Evolutionary conservation across 2,797 vertebrate genomes (phyloP), one percentile per base, ranked within the genome.

Genomic region (Cyprinodon diabolis): DNA sequence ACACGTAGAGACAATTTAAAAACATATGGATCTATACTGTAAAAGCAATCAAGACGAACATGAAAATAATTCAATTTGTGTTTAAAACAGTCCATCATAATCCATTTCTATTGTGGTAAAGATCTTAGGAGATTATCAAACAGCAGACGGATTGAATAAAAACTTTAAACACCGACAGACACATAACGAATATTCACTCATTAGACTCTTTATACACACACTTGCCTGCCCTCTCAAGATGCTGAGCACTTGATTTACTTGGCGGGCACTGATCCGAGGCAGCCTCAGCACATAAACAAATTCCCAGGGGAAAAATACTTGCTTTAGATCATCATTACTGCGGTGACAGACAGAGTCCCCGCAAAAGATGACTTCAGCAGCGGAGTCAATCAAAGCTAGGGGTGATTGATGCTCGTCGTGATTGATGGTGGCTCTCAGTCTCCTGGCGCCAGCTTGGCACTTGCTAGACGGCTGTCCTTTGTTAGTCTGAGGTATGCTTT

Each of bases 361-460:
- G 74, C n/a, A 13, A 82, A 65, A 78, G 82, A 80, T 25, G 9
- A 25, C 66, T 78, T 78, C 68, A 83, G 75, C 77, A 71, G 80
- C 15, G 11, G 71, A 90, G 89, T 90, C 87, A 85, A 86, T 92
- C 91, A 89, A 82, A 89, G 81, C 63, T 1, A 19, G 52, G 62
- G 51, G 56, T 89, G 91, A 93, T 74, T 88, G 88, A 91, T 84
- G 88, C 80, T 85, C 70, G 87, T 87, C 87, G 77, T 56, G 48
- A 73, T 14, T 77, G 81, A 87, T 79, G 72, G 66, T 7, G 70
- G 43, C 63, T 57, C 72, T 77, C 72, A 66, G 86, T 88, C 86
- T 83, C 76, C 51, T 58, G 79, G 74, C 69, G 9, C 76, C 65
- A 15, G 63, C 74, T 58, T 43, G 77, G 72, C 62, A 71, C 66